Evolutionary conservation across 2,888 invertebrate genomes (phyloP).

Genomic region (Geotrupes spiniger): DNA sequence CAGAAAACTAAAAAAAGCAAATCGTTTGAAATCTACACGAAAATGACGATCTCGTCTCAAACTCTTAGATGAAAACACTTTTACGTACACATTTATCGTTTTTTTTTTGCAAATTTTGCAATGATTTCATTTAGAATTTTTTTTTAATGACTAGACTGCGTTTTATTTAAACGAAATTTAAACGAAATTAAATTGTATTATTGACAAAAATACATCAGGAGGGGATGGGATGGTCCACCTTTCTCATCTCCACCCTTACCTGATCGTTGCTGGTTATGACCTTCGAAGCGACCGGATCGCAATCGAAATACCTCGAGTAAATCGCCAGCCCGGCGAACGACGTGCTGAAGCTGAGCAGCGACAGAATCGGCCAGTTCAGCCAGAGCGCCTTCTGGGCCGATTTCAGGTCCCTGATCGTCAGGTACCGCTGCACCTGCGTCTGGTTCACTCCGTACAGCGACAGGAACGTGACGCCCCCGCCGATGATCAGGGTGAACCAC

Average conservation of each 20-base stretch:
- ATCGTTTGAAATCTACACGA: no score
- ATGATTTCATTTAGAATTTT: no score
- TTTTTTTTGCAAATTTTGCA: no score
- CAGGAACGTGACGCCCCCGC: constrained; percentile 77
- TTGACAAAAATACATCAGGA: no score
- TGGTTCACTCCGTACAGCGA: constrained; percentile 66
- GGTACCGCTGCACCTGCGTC: constrained; percentile 66
- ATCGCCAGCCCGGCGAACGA: constrained; percentile 65
- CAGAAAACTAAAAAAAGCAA: no score
- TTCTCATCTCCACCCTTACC: constrained; percentile 26
- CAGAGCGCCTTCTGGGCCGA: constrained; percentile 69
- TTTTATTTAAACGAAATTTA: no score
- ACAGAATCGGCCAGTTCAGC: constrained; percentile 75
- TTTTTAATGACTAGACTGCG: no score
- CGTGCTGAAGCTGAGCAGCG: constrained; percentile 66
- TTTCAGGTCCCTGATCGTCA: constrained; percentile 65
- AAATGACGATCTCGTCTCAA: no score
- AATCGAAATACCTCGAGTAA: constrained; percentile 73
- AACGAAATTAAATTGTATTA: no score
- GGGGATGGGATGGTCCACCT: no score
- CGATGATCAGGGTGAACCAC: constrained; percentile 77
- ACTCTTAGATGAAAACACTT: no score
- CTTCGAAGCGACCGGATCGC: constrained; percentile 68
- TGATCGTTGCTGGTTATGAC: constrained; percentile 67
- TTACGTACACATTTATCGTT: no score